Evolutionary conservation across 2,113 vertebrate genomes (phyloP).

Genomic region (Ciconia boyciana): DNA sequence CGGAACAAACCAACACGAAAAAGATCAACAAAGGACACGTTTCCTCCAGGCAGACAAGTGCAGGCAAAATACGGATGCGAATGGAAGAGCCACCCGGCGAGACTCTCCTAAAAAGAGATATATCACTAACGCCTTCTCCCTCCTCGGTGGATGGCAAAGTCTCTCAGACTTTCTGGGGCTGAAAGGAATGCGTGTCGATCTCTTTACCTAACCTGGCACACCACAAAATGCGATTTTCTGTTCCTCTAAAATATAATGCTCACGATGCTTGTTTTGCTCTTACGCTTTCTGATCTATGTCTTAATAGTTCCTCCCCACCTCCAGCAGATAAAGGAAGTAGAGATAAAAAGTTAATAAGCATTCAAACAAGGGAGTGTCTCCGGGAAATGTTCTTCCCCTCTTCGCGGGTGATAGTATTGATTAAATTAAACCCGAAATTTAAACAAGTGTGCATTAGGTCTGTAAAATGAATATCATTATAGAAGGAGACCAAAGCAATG

Average conservation of each 20-base stretch:
- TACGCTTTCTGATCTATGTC: constrained; percentile 58
- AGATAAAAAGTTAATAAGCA: constrained; percentile 71
- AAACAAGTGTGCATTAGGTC: constrained; percentile 77
- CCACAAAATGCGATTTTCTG: constrained; percentile 46
- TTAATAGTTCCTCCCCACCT: constrained; percentile 60
- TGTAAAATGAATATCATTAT: constrained; percentile 85
- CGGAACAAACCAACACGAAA: background rate
- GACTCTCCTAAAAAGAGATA: constrained; percentile 14
- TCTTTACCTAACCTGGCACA: constrained; percentile 38
- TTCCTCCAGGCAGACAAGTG: background rate
- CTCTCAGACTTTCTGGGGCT: constrained; percentile 9
- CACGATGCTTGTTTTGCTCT: constrained; percentile 49
- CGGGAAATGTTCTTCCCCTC: constrained; percentile 7
- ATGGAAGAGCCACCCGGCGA: background rate
- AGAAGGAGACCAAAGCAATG: constrained; percentile 81
- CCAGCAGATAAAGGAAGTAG: constrained; percentile 56
- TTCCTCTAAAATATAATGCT: constrained; percentile 4
- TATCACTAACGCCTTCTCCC: background rate
- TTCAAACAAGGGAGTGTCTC: constrained; percentile 45
- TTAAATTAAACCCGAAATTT: constrained; percentile 79
- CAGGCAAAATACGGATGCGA: background rate
- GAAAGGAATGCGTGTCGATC: constrained; percentile 24
- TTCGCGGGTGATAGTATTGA: constrained; percentile 69
- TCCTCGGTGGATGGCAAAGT: background rate
- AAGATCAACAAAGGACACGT: constrained; percentile 4